Evolutionary conservation across 2,888 invertebrate species (phyloP).

Genomic region (Drosophila imparisetae): DNA sequence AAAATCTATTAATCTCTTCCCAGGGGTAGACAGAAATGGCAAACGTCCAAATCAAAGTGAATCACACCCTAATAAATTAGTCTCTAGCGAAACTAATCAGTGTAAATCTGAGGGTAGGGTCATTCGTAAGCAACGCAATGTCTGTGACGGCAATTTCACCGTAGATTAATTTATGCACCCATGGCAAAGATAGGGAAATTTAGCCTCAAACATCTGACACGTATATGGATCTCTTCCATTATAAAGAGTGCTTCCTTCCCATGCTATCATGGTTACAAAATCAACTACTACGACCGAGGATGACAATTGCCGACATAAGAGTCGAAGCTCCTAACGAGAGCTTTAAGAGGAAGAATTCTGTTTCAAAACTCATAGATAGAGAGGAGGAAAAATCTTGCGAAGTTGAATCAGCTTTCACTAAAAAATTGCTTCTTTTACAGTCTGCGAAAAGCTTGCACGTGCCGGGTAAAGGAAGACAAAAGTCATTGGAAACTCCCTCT

Average conservation of each 20-base stretch:
- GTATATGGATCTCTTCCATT: background rate
- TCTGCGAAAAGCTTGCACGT: background rate
- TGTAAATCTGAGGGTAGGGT: background rate
- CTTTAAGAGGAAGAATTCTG: background rate
- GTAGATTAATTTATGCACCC: no score
- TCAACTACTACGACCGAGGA: background rate
- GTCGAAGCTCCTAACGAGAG: background rate
- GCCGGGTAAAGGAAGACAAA: background rate
- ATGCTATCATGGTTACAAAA: background rate
- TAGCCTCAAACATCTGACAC: background rate
- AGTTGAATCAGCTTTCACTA: background rate
- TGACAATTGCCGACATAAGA: background rate
- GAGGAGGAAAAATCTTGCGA: background rate
- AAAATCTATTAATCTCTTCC: background rate
- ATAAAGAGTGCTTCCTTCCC: background rate
- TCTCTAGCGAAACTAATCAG: background rate
- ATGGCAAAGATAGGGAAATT: no score
- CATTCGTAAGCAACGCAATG: background rate
- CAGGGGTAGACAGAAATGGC: background rate
- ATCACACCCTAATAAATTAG: background rate
- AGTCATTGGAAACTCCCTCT: background rate
- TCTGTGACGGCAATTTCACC: no score
- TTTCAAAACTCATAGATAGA: background rate
- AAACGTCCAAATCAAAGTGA: background rate
- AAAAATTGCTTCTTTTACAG: background rate